Evolutionary conservation across 1,140 invertebrate species (phyloP), one percentile per base, ranked within the genome.

Genomic region (Pristionchus pacificus): DNA sequence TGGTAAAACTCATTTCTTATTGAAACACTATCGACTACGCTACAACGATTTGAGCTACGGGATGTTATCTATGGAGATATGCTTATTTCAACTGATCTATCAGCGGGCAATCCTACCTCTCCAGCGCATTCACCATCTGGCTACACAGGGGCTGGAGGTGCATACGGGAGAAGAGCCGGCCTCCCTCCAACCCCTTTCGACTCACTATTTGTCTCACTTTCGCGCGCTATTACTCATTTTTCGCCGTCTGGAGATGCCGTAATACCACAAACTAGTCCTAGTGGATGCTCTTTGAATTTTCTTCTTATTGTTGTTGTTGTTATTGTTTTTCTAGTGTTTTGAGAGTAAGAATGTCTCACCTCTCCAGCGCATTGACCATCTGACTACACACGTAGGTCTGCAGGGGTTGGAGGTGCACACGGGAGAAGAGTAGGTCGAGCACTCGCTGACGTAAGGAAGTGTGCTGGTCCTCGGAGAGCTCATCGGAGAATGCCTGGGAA

Each of bases 361-460:
- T 76, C 65, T 82, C 80, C 30, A 82, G 63, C 0, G 80, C 80
- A 15, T 65, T 72, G 25, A 81, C 79, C 32, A 82, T 80, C 65
- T 82, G 80, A n/a, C 60, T 70, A 68, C 78, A 79, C 3, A 82
- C 80, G 60, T 83, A 83, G 60, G 67, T 78, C 68, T 83, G 80
- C n/a, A 82, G 75, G 2, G 81, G 81, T 55, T 83, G 78, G 6
- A 82, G 72, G 58, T 82, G 80, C 2, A 78, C 76, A 14, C 80
- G 65, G 58, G 74, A 77, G 66, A 81, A 83, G 0, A 82, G 68
- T 30, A 82, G 58, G 58, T 82, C 81, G 10, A 82, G 58, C 14
- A 82, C 80, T 71, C 82, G 75, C 70, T 82, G 76, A 19, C 81
- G 67, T 2, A 82, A 65, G 2, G 73, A 75, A 25, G 74, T 76